Evolutionary conservation across 2,113 vertebrate species (phyloP).

Genomic region (Callaeas wilsoni): DNA sequence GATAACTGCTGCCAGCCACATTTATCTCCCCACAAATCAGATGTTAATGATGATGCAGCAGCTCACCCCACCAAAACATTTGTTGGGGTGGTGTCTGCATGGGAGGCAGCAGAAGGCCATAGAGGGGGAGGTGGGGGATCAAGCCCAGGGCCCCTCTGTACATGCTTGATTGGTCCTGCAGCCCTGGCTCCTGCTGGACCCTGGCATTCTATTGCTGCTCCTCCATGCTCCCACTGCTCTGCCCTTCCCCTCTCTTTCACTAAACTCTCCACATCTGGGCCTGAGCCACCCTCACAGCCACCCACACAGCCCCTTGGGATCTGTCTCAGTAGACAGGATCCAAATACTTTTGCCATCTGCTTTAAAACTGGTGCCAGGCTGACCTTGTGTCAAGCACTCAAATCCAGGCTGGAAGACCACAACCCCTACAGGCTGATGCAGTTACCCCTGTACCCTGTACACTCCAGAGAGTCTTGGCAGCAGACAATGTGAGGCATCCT

Average conservation of each 20-base stretch:
- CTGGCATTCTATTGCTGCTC: neutral
- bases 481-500: neutral
- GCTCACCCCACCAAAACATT: neutral
- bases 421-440: neutral
- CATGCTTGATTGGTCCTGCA: fast-evolving
- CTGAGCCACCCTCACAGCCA: neutral
- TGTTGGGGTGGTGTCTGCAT: neutral
- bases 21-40: neutral
- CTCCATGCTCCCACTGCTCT: neutral
- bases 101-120: neutral
- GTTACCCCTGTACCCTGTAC: neutral
- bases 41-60: neutral
- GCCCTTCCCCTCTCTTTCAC: neutral
- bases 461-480: neutral
- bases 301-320: neutral
- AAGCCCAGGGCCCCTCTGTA: neutral
- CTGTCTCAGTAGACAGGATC: neutral
- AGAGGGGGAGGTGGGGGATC: neutral
- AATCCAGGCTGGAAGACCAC: neutral
- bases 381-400: neutral
- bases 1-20: neutral
- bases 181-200: neutral
- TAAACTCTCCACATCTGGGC: neutral
- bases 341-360: neutral
- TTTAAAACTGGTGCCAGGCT: neutral